Percentiles rank a stretch among this genome's conserved stretches.
Conservation (phyloP, 2,888 invertebrate species). For the Frankliniella fusca region DNA sequence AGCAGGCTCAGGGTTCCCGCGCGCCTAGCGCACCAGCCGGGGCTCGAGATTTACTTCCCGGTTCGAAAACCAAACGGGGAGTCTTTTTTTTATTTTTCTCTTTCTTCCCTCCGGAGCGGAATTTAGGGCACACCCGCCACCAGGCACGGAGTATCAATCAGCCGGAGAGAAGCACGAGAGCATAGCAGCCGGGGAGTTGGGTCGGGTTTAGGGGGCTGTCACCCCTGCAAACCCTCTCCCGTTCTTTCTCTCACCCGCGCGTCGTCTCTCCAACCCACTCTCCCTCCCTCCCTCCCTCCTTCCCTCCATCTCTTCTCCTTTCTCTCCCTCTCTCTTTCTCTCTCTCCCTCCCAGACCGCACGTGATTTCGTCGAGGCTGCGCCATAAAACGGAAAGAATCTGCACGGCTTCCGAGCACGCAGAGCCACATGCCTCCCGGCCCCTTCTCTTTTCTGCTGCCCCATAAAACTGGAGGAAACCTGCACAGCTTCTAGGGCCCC, state of each 20-base stretch:
- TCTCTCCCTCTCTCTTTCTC: background rate
- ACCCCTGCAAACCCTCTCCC: background rate
- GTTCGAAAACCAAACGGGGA: background rate
- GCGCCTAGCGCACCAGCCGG: background rate
- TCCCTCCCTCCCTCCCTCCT: background rate
- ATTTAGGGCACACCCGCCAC: too few relatives aligned
- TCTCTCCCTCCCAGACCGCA: background rate
- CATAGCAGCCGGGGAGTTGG: background rate
- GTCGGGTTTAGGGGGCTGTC: background rate
- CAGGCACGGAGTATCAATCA: too few relatives aligned
- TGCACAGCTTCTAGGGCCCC: constrained; percentile 21
- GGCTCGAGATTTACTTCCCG: background rate
- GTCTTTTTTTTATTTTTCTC: background rate
- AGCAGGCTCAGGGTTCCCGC: background rate
- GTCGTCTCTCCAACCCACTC: too few relatives aligned
- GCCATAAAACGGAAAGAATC: constrained; percentile 23
- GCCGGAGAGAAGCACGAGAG: too few relatives aligned
- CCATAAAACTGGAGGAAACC: constrained; percentile 20
- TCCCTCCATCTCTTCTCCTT: too few relatives aligned
- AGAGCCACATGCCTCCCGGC: background rate
- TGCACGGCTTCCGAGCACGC: constrained; percentile 21
- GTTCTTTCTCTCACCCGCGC: background rate
- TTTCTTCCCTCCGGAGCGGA: too few relatives aligned
- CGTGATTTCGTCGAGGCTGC: background rate
- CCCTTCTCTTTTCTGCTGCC: background rate